Base-by-base conservation (phyloP, 2,888 invertebrate species). In the Sphaerophoria rueppellii region DNA sequence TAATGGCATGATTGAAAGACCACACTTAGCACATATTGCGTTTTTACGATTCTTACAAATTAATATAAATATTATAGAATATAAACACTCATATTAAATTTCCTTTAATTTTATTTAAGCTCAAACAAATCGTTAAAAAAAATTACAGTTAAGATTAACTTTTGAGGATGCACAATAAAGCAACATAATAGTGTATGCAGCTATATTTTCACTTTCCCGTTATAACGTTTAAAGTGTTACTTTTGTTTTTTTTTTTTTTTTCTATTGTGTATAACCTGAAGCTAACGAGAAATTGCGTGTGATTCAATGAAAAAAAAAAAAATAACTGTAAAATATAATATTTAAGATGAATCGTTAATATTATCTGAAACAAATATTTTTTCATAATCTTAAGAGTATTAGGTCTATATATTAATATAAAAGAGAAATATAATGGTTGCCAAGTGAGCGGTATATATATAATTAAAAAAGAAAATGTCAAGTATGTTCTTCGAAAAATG, bases 401-500 rank as follows among this genome's bases (percentile, higher is more conserved):
- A 60, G 24, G 60, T 72, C 43, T 43, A 37, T 24, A 48, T 50
- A n/a, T n/a, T n/a, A n/a, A n/a, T n/a, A n/a, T n/a, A n/a, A n/a
- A 55, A 55, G 34, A 74, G 43, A 12, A 16, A 52, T 50, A 50
- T 40, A 43, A 43, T 4, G 12, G 6, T 60, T 43, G 60, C 43
- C 24, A 43, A 24, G 40, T 43, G 40, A 60, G 12, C 60, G 24
- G 24, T 40, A 58, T 58, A 77, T 55, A 71, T 37, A 63, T 46
- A 55, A 43, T 37, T 14, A 48, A 77, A 54, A 58, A 55, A 65
- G 11, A 7, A 43, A 11, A 77, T 72, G 60, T 78, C 72, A 82
- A 69, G 61, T 65, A 72, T 77, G 69, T 82, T 77, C 77, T 82
- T 67, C 78, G 69, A 73, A 63, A 63, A 78, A 69, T 61, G 67